Evolutionary conservation across 2,888 invertebrate genomes (phyloP).

Genomic region (Scaptomyza parva): DNA sequence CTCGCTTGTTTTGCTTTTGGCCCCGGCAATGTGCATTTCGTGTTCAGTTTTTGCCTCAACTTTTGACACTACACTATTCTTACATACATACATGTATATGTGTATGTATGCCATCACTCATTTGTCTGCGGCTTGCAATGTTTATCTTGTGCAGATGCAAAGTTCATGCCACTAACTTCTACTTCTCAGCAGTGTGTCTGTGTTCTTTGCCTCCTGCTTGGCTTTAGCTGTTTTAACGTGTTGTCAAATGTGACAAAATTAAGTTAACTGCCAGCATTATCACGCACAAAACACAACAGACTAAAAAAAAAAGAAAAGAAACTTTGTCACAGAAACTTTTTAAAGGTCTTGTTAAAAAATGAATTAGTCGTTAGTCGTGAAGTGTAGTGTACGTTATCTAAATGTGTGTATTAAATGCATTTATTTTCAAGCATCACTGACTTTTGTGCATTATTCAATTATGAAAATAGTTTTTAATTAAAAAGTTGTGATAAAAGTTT

Average conservation of each 20-base stretch:
- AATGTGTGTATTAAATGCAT: not conserved
- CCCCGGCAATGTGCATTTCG: conserved; percentile 37
- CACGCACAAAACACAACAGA: conserved; percentile 47
- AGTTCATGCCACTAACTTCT: conserved; percentile 44
- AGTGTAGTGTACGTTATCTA: not conserved
- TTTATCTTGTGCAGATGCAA: conserved; percentile 59
- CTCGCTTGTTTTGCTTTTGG: not conserved
- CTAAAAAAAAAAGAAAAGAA: not conserved
- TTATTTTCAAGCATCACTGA: conserved; percentile 1
- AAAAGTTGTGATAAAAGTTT: not conserved
- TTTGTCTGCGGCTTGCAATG: conserved; percentile 71
- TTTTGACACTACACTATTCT: not conserved
- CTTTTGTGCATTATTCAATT: not conserved
- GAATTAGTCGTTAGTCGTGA: no score
- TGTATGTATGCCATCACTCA: conserved; percentile 66
- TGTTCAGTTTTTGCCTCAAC: conserved; percentile 11
- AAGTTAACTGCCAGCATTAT: conserved; percentile 79
- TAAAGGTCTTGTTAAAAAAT: conserved; percentile 5
- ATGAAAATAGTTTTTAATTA: not conserved
- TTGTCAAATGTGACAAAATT: conserved; percentile 81
- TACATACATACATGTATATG: not conserved
- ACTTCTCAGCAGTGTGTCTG: conserved; percentile 32
- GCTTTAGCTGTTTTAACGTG: conserved; percentile 70
- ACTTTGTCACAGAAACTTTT: conserved; percentile 46
- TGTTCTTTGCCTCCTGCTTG: conserved; percentile 23